A percentile compares a stretch with the other conserved stretches of the same genome.
These are phyloP conservation scores for Ameiurus melas DNA, from an alignment of 2,113 vertebrate genomes.

Conservation along the genomic window DNA sequence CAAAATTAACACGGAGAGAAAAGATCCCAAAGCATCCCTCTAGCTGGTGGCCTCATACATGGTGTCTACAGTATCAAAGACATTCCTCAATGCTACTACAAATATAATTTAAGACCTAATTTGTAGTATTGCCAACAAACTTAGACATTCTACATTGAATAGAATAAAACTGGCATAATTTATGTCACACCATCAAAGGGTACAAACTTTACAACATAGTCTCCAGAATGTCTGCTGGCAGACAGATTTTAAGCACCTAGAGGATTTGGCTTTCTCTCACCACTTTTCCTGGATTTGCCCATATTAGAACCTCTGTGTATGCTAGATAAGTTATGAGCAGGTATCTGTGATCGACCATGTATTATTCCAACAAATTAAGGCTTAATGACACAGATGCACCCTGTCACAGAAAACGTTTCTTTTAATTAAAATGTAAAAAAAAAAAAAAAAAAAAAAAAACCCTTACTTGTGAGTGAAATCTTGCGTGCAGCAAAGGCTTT, in stretches of 20 bases:
- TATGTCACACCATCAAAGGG: not conserved
- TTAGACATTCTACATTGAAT: not conserved
- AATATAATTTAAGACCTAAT: not conserved
- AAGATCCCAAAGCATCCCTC: not conserved
- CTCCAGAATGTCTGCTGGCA: not conserved
- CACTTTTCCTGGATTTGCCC: not conserved
- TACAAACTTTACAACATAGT: not conserved
- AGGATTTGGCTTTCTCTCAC: not conserved
- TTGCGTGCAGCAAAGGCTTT: constrained; percentile 77
- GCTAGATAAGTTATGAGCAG: not conserved
- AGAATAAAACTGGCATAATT: not conserved
- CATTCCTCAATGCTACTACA: not conserved
- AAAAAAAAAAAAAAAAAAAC: constrained; percentile 6
- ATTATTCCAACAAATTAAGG: not conserved
- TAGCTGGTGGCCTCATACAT: not conserved
- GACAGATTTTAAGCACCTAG: not conserved
- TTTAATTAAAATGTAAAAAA: not conserved
- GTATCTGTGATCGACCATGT: not conserved
- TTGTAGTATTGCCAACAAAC: not conserved
- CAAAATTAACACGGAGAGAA: not conserved
- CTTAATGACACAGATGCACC: not conserved
- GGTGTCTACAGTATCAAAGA: not conserved
- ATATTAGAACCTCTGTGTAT: not conserved
- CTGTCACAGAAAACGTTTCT: not conserved
- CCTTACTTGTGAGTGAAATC: constrained; percentile 76